phyloP scores from a whole-genome alignment of 2,888 invertebrate genomes.

The Embidobia sp. region DNA sequence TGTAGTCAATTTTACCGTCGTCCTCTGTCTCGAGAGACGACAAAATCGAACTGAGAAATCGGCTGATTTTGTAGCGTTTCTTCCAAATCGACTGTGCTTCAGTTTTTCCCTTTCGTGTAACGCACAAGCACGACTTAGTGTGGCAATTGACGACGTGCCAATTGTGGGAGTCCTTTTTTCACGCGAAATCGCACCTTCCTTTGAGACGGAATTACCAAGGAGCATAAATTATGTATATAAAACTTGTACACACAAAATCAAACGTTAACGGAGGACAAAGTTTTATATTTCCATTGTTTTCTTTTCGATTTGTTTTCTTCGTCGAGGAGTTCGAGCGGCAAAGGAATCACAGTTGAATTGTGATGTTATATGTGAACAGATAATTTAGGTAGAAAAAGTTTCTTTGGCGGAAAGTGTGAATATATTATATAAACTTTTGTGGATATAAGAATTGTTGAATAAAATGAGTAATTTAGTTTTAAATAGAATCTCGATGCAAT shows the following conservation, averaged over 20 bases:
- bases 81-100: constrained; percentile 21
- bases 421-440: too few species aligned
- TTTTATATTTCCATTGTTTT: not conserved
- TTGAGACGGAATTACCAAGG: not conserved
- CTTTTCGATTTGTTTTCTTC: not conserved
- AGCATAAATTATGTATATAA: constrained; percentile 18
- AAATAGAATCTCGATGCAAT: too few species aligned
- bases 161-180: constrained; percentile 1
- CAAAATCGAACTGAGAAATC: constrained; percentile 17
- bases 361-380: too few species aligned
- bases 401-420: too few species aligned
- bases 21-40: not conserved
- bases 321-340: not conserved
- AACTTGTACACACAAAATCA: constrained; percentile 18
- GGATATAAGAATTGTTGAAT: too few species aligned
- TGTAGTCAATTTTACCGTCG: too few species aligned
- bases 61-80: constrained; percentile 10
- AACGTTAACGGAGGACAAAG: not conserved
- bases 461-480: too few species aligned
- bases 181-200: constrained; percentile 10
- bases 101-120: too few species aligned
- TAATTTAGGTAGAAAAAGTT: too few species aligned
- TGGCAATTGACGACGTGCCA: constrained; percentile 19
- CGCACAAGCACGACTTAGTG: not conserved
- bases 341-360: too few species aligned